Evolutionary conservation across 2,797 vertebrate species (phyloP).

Genomic region (Salarias fasciatus): DNA sequence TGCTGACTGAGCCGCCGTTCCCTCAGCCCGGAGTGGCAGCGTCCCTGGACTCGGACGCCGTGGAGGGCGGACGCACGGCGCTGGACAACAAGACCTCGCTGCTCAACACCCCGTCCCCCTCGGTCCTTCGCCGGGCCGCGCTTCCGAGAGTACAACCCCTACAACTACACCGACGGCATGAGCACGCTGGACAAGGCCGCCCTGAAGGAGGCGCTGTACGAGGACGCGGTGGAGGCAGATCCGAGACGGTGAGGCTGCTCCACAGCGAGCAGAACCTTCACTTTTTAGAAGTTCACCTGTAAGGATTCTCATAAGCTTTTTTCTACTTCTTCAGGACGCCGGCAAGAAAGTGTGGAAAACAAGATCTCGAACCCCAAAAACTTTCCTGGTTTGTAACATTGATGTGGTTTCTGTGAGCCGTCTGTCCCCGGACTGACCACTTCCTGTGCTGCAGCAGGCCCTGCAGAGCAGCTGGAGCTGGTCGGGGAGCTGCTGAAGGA

Average conservation of each 20-base stretch:
- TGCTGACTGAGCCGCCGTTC: too few relatives aligned
- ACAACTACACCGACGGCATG: slow-evolving; percentile 89
- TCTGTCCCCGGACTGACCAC: too few relatives aligned
- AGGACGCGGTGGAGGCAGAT: slow-evolving; percentile 89
- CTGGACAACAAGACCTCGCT: slow-evolving; percentile 97
- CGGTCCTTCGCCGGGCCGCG: slow-evolving; percentile 89
- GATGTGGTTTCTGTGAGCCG: too few relatives aligned
- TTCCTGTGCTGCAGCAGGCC: slow-evolving; percentile 18
- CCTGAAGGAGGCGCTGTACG: slow-evolving; percentile 89
- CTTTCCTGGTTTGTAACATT: slow-evolving; percentile 80
- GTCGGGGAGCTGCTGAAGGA: slow-evolving; percentile 95
- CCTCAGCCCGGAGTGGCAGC: slow-evolving; percentile 81
- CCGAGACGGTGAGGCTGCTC: slow-evolving; percentile 83
- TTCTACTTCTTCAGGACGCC: slow-evolving; percentile 57
- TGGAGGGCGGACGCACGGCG: slow-evolving; percentile 90
- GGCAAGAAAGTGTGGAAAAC: slow-evolving; percentile 77
- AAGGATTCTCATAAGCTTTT: neutral
- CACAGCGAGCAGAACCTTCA: too few relatives aligned
- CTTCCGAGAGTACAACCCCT: slow-evolving; percentile 90
- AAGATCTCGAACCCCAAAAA: slow-evolving; percentile 75
- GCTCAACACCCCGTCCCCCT: slow-evolving; percentile 90
- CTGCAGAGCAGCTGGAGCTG: slow-evolving; percentile 86
- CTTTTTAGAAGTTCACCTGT: too few relatives aligned
- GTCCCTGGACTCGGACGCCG: slow-evolving; percentile 78
- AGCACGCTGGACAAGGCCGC: slow-evolving; percentile 87